A percentile compares a stretch with the other conserved stretches of the same genome.
Conservation (phyloP, 2,797 vertebrate species). For the Silurus lanzhouensis region DNA sequence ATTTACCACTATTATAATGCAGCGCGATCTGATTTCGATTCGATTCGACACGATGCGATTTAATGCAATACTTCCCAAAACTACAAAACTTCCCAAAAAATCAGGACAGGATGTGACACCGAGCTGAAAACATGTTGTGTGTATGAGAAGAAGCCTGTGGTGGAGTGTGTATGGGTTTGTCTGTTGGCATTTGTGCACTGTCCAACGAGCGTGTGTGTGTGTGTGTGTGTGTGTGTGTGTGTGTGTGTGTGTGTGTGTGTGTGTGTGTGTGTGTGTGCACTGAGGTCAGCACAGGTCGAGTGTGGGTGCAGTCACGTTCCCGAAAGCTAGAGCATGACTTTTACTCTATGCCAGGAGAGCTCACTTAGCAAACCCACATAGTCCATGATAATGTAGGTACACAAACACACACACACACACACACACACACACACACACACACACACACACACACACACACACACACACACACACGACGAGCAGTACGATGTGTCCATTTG, state of each 20-base stretch:
- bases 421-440: constrained; percentile 2
- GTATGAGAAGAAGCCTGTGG: neutral
- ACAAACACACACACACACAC: constrained; percentile 20
- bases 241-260: constrained; percentile 21
- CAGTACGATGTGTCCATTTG: neutral
- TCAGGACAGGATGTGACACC: too few species aligned
- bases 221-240: constrained; percentile 29
- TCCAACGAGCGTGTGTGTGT: neutral
- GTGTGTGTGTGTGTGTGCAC: constrained; percentile 18
- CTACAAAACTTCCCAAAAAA: too few species aligned
- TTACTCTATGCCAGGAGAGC: constrained; percentile 43
- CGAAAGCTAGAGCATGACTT: constrained; percentile 25
- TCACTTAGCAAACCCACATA: constrained; percentile 46
- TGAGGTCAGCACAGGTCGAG: constrained; percentile 32
- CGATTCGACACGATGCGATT: too few species aligned
- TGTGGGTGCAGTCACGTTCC: constrained; percentile 44
- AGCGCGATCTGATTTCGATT: too few species aligned
- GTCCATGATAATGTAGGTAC: constrained; percentile 25
- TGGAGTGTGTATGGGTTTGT: constrained; percentile 22
- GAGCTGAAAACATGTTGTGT: too few species aligned
- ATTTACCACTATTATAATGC: too few species aligned
- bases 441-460: constrained; percentile 16
- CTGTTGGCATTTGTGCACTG: constrained; percentile 25
- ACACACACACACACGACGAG: neutral
- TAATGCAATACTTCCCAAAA: too few species aligned